Conservation (phyloP, 2,113 vertebrate genomes). For the Strix uralensis region DNA sequence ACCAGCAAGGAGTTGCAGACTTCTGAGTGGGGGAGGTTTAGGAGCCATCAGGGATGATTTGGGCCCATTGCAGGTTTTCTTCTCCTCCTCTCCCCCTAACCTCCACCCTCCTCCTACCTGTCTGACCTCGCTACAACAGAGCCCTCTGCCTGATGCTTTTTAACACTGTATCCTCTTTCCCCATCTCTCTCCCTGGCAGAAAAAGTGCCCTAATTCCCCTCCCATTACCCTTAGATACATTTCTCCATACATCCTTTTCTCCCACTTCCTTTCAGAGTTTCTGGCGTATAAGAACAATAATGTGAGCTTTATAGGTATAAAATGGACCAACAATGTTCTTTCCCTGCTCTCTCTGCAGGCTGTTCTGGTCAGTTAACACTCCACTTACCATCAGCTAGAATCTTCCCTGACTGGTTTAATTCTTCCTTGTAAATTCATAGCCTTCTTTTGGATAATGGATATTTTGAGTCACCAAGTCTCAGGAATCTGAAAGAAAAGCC, state of each 20-base stretch:
- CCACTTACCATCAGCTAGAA: background rate
- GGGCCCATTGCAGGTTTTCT: background rate
- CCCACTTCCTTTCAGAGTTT: background rate
- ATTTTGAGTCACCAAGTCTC: background rate
- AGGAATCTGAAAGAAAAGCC: background rate
- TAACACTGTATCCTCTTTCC: background rate
- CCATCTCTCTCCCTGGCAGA: background rate
- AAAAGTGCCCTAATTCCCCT: background rate
- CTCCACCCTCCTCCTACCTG: background rate
- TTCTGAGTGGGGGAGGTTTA: background rate
- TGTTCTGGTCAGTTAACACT: background rate
- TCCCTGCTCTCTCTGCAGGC: background rate
- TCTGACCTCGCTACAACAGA: background rate
- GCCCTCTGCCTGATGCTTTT: background rate
- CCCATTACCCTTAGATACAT: background rate
- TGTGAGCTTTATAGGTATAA: background rate
- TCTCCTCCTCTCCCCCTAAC: background rate
- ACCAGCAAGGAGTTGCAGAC: background rate
- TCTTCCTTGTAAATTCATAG: background rate
- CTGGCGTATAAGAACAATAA: background rate
- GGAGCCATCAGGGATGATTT: fast-evolving
- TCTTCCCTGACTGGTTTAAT: background rate
- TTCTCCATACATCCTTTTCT: background rate
- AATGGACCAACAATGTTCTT: background rate
- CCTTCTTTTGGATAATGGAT: background rate